Conservation (phyloP, 2,797 vertebrate genomes). For the Anabas testudineus region DNA sequence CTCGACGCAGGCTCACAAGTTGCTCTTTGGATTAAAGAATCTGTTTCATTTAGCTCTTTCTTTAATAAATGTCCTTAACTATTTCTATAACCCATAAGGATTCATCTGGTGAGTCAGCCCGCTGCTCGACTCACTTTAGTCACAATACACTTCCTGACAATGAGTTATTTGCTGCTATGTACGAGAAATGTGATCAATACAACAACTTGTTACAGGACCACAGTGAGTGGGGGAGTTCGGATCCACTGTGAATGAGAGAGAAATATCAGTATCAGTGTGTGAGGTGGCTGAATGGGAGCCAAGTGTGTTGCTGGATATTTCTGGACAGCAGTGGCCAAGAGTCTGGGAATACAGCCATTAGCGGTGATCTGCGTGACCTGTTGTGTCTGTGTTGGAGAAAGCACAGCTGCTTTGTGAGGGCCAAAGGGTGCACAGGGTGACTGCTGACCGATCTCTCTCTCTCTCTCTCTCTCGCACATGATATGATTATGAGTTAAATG, state of each 20-base stretch:
- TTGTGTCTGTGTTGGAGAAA: constrained; percentile 67
- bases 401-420: constrained; percentile 57
- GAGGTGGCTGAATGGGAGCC: constrained; percentile 48
- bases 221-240: not conserved
- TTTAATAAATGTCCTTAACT: not conserved
- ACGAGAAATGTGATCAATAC: constrained; percentile 6
- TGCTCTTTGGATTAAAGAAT: constrained; percentile 25
- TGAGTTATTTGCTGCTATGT: constrained; percentile 11
- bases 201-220: not conserved
- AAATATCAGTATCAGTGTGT: constrained; percentile 16
- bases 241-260: constrained; percentile 14
- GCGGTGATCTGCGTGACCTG: constrained; percentile 57
- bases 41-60: constrained; percentile 25
- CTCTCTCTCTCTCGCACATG: not conserved
- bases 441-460: constrained; percentile 26
- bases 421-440: constrained; percentile 7
- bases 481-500: not conserved
- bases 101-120: not conserved
- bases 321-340: constrained; percentile 41
- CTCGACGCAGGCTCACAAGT: constrained; percentile 7
- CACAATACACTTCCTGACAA: constrained; percentile 16
- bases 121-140: constrained; percentile 15
- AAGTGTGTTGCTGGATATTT: constrained; percentile 70
- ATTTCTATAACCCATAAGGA: constrained; percentile 22
- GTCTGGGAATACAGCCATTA: constrained; percentile 69